A percentile compares a stretch with the other conserved stretches of the same genome.
These are phyloP conservation scores for Phyllostomus hastatus DNA, from an alignment of 2,113 vertebrate genomes.

Conservation along the genomic window DNA sequence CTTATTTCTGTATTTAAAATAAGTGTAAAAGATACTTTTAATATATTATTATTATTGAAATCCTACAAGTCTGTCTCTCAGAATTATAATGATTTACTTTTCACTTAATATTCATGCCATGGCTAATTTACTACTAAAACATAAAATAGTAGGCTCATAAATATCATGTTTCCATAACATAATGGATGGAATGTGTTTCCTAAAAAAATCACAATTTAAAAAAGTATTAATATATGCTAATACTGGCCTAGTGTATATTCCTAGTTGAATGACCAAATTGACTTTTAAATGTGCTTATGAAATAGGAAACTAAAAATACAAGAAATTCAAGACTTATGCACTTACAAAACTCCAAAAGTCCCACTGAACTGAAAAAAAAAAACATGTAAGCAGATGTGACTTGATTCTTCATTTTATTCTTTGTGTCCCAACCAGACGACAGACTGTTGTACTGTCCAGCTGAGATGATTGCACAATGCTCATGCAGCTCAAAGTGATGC, in stretches of 20 bases:
- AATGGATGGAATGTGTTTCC: neutral
- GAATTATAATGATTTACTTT: neutral
- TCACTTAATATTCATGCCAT: neutral
- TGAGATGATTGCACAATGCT: neutral
- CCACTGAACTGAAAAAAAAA: neutral
- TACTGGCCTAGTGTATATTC: neutral
- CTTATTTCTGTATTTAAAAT: neutral
- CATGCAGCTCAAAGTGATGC: neutral
- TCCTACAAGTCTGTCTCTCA: neutral
- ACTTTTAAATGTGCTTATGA: neutral
- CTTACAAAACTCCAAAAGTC: neutral
- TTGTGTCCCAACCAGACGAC: neutral
- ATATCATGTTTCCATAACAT: neutral
- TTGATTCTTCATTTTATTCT: neutral
- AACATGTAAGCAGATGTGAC: neutral
- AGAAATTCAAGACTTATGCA: neutral
- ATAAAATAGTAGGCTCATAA: neutral
- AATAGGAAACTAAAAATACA: neutral
- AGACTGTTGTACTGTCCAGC: neutral
- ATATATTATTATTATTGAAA: constrained; percentile 3
- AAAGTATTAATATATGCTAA: constrained; percentile 18
- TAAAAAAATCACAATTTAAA: neutral
- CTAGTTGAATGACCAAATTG: neutral
- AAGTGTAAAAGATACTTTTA: neutral
- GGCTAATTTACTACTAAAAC: neutral